phyloP scores from a whole-genome alignment of 1,140 invertebrate genomes.

The Psix sp. region DNA sequence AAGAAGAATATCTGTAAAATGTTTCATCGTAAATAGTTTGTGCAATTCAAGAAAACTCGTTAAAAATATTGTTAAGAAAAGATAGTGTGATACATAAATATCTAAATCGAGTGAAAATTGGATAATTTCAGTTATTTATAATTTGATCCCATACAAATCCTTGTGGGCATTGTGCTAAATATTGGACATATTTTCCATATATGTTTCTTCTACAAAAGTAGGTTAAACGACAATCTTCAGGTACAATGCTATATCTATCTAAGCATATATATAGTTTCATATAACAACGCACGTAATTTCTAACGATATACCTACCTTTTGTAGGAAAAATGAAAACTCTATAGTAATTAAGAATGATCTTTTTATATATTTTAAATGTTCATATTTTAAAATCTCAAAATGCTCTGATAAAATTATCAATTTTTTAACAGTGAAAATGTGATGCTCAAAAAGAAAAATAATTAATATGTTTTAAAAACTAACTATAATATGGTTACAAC shows the following conservation, averaged over 20 bases:
- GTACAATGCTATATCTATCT: slow-evolving; percentile 1
- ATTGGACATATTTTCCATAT: slow-evolving; percentile 10
- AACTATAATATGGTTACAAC: no score
- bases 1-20: slow-evolving; percentile 2
- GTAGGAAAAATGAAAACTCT: slow-evolving; percentile 2
- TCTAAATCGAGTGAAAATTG: slow-evolving; percentile 2
- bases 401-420: no score
- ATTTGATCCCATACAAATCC: slow-evolving; percentile 12
- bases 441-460: no score
- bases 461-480: no score
- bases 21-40: not conserved
- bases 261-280: not conserved
- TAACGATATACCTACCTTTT: slow-evolving; percentile 10
- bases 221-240: slow-evolving; percentile 24
- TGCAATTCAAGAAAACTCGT: not conserved
- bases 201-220: slow-evolving; percentile 13
- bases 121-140: slow-evolving; percentile 19
- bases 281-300: not conserved
- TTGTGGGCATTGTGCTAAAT: slow-evolving; percentile 22
- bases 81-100: slow-evolving; percentile 1
- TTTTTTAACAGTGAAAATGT: no score
- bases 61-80: not conserved
- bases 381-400: not conserved
- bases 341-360: no score
- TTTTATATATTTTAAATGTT: not conserved